Conservation (phyloP, 2,797 vertebrate species). For the Alectoris magna region DNA sequence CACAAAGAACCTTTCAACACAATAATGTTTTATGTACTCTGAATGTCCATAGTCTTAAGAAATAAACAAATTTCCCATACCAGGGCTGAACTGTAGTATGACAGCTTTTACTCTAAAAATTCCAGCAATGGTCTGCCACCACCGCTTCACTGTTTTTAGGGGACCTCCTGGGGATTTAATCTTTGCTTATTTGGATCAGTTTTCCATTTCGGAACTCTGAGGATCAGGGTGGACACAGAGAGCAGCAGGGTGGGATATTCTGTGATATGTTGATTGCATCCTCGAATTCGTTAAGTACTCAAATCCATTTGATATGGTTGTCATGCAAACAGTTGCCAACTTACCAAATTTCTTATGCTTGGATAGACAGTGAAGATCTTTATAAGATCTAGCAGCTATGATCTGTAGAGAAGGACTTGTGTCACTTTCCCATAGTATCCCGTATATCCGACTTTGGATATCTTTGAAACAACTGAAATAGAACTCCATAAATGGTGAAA, state of each 20-base stretch:
- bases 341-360: background rate
- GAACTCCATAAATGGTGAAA: background rate
- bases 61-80: background rate
- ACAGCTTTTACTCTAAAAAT: background rate
- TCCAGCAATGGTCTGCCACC: rapidly evolving
- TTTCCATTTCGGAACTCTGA: background rate
- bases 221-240: background rate
- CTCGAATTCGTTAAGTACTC: background rate
- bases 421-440: background rate
- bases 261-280: background rate
- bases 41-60: background rate
- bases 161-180: background rate
- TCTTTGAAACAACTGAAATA: background rate
- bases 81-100: background rate
- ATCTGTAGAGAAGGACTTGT: background rate
- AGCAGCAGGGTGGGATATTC: background rate
- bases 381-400: background rate
- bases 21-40: background rate
- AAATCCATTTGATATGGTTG: background rate
- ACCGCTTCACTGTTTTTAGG: background rate
- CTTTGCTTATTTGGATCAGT: background rate
- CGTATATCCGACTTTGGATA: background rate
- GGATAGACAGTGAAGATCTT: background rate
- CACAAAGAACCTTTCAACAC: background rate
- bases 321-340: background rate